These are phyloP conservation scores for Pristiophorus japonicus DNA, from an alignment of 2,113 vertebrate genomes.

Conservation along the genomic window DNA sequence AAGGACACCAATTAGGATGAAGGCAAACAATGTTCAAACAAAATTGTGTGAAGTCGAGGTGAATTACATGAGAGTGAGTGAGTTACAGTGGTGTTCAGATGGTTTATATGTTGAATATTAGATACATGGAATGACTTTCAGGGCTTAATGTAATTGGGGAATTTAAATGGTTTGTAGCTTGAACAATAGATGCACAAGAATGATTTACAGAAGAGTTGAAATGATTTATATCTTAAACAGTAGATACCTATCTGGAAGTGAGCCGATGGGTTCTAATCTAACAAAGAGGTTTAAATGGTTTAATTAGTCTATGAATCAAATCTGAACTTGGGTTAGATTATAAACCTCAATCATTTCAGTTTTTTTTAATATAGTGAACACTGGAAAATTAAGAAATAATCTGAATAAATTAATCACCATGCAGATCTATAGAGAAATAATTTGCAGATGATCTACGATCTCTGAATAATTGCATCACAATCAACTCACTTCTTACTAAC, in stretches of 20 bases:
- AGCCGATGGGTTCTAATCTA: too few relatives aligned
- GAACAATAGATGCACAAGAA: background rate
- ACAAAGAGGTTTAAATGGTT: background rate
- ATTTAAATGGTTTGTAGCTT: background rate
- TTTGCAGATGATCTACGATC: background rate
- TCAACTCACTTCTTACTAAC: background rate
- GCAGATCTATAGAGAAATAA: background rate
- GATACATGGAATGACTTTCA: background rate
- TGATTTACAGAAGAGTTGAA: background rate
- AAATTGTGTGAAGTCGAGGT: too few relatives aligned
- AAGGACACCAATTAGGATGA: background rate
- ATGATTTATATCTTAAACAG: background rate
- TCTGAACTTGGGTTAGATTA: background rate
- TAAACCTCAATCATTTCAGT: background rate
- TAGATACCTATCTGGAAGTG: background rate
- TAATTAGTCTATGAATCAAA: background rate
- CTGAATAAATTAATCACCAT: background rate
- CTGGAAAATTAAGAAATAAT: background rate
- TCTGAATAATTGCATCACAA: background rate
- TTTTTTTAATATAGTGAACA: background rate
- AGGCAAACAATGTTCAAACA: background rate
- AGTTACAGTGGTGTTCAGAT: background rate
- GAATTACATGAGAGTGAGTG: too few relatives aligned
- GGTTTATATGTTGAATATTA: background rate
- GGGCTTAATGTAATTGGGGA: background rate